phyloP scores from a whole-genome alignment of 53 echinoderm and acorn worm genomes.

The Actinopyga echinites region DNA sequence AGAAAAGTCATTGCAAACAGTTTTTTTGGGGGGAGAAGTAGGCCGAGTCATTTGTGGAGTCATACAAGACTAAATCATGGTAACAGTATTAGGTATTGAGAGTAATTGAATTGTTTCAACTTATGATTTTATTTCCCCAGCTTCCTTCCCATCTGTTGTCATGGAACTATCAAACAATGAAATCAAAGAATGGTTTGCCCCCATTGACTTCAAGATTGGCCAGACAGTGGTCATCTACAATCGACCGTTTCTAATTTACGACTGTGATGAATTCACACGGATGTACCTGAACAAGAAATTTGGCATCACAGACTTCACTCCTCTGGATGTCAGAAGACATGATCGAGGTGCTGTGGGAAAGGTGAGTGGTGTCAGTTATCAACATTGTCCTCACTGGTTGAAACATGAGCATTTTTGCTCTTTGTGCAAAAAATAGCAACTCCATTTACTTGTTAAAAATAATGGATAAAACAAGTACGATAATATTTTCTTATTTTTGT shows the following conservation, averaged over 20 bases:
- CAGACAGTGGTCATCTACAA: slow-evolving; percentile 92
- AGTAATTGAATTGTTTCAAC: too few relatives aligned
- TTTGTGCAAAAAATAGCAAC: too few relatives aligned
- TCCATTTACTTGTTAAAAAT: too few relatives aligned
- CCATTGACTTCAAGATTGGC: slow-evolving; percentile 82
- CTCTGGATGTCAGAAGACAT: slow-evolving; percentile 64
- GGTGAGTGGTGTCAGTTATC: slow-evolving; percentile 6
- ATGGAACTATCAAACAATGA: slow-evolving; percentile 96
- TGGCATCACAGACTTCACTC: slow-evolving; percentile 68
- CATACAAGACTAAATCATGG: too few relatives aligned
- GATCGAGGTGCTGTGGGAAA: neutral
- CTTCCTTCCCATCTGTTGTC: slow-evolving; percentile 94
- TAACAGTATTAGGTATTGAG: too few relatives aligned
- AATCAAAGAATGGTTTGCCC: slow-evolving; percentile 93
- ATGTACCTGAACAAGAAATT: slow-evolving; percentile 66
- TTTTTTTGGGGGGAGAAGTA: too few relatives aligned
- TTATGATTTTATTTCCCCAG: slow-evolving; percentile 35
- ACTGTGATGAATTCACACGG: slow-evolving; percentile 87
- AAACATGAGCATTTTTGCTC: too few relatives aligned
- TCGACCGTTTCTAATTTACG: slow-evolving; percentile 95
- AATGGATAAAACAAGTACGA: too few relatives aligned
- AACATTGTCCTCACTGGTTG: too few relatives aligned
- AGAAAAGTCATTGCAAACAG: too few relatives aligned
- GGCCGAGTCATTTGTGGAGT: too few relatives aligned
- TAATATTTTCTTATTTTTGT: too few relatives aligned